Conservation (phyloP, 2,797 vertebrate species). For the Gallinago stenura region DNA sequence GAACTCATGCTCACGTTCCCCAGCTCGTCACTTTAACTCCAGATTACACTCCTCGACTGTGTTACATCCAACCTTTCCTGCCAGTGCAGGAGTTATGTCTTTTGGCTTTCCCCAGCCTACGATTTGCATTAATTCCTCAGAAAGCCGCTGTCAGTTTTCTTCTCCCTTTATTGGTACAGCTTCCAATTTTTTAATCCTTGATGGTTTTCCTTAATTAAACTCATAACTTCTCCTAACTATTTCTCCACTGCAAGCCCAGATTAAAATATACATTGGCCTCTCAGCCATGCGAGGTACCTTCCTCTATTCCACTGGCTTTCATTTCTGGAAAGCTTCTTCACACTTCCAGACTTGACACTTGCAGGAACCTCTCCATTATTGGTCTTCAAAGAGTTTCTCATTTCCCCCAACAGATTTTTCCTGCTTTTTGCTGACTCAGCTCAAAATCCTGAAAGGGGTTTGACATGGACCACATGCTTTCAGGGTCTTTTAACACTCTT, state of each 20-base stretch:
- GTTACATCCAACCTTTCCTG: slow-evolving; percentile 20
- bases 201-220: slow-evolving; percentile 59
- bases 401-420: slow-evolving; percentile 35
- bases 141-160: slow-evolving; percentile 18
- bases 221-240: slow-evolving; percentile 31
- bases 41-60: background rate
- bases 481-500: slow-evolving; percentile 20
- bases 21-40: background rate
- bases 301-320: background rate
- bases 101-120: slow-evolving; percentile 20
- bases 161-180: slow-evolving; percentile 3
- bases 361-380: slow-evolving; percentile 10
- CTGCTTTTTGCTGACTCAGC: background rate
- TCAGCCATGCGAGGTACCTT: background rate
- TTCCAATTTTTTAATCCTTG: slow-evolving; percentile 28
- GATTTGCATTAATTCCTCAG: slow-evolving; percentile 40
- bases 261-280: background rate
- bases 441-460: background rate
- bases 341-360: background rate
- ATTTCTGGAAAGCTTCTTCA: background rate
- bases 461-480: slow-evolving; percentile 8
- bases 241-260: background rate
- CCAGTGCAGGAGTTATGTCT: slow-evolving; percentile 29
- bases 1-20: too few relatives aligned
- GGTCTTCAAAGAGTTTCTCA: background rate